Evolutionary conservation across 2,113 vertebrate genomes (phyloP), one percentile per base, ranked within the genome.

Genomic region (Panthera leo): DNA sequence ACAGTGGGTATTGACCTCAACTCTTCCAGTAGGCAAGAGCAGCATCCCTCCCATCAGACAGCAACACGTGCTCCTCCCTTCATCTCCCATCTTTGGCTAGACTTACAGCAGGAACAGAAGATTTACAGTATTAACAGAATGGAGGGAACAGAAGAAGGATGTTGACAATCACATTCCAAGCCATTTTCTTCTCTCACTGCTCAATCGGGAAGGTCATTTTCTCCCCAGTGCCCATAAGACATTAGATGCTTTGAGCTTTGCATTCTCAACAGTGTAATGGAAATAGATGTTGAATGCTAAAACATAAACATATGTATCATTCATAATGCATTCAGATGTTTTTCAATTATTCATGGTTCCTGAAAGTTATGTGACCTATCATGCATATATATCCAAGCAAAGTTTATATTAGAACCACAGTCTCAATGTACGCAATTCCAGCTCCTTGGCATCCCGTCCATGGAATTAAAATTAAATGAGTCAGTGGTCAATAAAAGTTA

Each of bases 311-410:
- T 96, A 97, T 96, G 96, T 93, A 96, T 97, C 98, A 97, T 97
- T 96, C 88, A 98, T 97, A 97, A 98, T 91, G 88, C 97, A 98
- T 97, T 97, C 97, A 96, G 96, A 98, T 98, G 91, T 71, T 90
- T 98, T 85, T 98, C 93, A 98, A 97, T 98, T 97, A 98, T 97
- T 98, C 94, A 98, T 97, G 95, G 96, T 97, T 97, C 97, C 96
- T 94, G 95, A 97, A 97, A 98, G 94, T 94, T 97, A 95, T 90
- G 53, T 96, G 97, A 97, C 97, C 93, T 94, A 88, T 94, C 91
- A 45, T 70, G 94, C 88, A 89, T 73, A 97, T 92, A 94, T 45
- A 97, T 68, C 58, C 95, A 96, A 88, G 76, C 70, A 90, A 73
- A 79, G 89, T 96, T 97, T 97, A 85, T 96, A 92, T 96, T 92